phyloP scores from a whole-genome alignment of 2,888 invertebrate genomes.

The Chirona hameri region DNA sequence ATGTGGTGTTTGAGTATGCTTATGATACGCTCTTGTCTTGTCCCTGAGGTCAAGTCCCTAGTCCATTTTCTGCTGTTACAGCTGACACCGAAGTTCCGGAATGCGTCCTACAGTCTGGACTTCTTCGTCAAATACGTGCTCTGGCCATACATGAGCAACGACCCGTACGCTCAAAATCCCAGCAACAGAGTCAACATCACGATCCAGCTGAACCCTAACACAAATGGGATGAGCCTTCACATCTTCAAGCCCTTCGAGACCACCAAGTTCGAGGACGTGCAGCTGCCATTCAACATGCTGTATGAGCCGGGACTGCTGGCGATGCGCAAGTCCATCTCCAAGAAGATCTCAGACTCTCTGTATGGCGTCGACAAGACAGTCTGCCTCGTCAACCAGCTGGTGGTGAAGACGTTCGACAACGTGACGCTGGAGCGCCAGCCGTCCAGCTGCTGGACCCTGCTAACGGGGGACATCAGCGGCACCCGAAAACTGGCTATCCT shows the following conservation, averaged over 20 bases:
- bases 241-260: neutral
- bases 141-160: neutral
- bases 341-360: neutral
- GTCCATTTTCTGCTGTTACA: neutral
- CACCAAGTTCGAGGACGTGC: neutral
- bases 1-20: too few species aligned
- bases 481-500: neutral
- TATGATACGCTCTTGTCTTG: too few species aligned
- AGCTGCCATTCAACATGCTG: neutral
- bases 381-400: constrained; percentile 41
- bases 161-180: neutral
- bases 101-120: neutral
- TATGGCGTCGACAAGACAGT: neutral
- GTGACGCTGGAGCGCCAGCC: neutral
- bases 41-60: too few species aligned
- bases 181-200: neutral
- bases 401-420: constrained; percentile 41
- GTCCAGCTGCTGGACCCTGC: neutral
- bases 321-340: neutral
- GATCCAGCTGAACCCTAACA: neutral
- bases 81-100: neutral
- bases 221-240: too few species aligned
- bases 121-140: neutral
- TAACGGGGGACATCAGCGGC: neutral
- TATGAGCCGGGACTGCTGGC: neutral